Percentiles rank a stretch among this genome's conserved stretches.
phyloP scores from a whole-genome alignment of 2,888 invertebrate genomes.

The Tanytarsus gracilentus region DNA sequence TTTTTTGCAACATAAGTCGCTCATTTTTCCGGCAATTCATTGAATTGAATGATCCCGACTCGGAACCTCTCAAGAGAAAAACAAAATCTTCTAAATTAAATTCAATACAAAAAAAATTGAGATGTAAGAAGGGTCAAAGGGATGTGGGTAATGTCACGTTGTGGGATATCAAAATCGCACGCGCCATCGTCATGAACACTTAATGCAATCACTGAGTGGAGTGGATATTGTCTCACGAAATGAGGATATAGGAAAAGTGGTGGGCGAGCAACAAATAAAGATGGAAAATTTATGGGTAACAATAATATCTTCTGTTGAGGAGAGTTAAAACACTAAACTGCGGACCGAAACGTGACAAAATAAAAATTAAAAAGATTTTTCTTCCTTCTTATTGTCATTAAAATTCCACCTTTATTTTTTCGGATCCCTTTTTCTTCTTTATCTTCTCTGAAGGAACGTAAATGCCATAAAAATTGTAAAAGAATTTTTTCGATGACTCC shows the following conservation, averaged over 20 bases:
- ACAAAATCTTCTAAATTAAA: too few species aligned
- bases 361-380: conserved; percentile 23
- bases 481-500: not conserved
- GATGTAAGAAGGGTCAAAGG: too few species aligned
- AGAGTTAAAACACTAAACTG: not conserved
- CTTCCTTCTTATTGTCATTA: not conserved
- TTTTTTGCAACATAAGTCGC: too few species aligned
- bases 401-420: conserved; percentile 2
- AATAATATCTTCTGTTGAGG: not conserved
- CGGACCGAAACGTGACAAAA: conserved; percentile 14
- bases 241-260: not conserved
- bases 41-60: too few species aligned
- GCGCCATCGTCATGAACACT: too few species aligned
- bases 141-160: too few species aligned
- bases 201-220: too few species aligned
- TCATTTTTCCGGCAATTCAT: too few species aligned
- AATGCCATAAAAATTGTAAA: conserved; percentile 8
- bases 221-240: not conserved
- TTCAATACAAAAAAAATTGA: too few species aligned
- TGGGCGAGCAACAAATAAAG: not conserved
- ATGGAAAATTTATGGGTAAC: not conserved
- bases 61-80: too few species aligned
- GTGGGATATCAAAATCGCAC: too few species aligned
- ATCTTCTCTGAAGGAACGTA: not conserved
- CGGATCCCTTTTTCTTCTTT: not conserved